phyloP scores from a whole-genome alignment of 1,140 invertebrate genomes.

The Rhopalosiphum padi region DNA sequence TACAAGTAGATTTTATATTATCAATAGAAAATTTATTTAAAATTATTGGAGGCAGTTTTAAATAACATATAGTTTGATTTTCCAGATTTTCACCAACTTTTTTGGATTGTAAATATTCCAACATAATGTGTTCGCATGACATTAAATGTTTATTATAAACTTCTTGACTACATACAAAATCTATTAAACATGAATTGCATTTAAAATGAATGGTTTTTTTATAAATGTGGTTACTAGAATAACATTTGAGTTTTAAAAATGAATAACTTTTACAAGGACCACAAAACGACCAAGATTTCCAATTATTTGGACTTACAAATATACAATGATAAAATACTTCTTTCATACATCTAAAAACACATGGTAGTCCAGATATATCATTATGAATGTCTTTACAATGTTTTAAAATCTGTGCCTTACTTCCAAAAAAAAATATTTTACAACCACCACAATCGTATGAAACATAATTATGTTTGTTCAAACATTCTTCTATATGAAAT shows the following conservation, averaged over 20 bases:
- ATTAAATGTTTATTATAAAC: constrained; percentile 38
- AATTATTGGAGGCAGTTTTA: constrained; percentile 38
- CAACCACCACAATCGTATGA: constrained; percentile 50
- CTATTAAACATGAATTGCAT: constrained; percentile 43
- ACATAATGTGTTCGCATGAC: constrained; percentile 43
- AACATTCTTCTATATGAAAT: constrained; percentile 25
- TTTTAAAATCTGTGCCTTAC: constrained; percentile 24
- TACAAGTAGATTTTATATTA: constrained; percentile 24
- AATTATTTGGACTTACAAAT: background rate
- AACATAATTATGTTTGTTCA: constrained; percentile 1
- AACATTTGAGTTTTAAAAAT: background rate
- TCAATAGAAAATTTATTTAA: constrained; percentile 33
- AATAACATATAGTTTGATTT: background rate
- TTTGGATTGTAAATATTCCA: constrained; percentile 7
- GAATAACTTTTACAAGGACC: constrained; percentile 40
- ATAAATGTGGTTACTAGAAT: background rate
- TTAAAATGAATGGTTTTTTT: constrained; percentile 24
- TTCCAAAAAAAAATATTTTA: constrained; percentile 49
- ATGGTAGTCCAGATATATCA: background rate
- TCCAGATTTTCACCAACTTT: background rate
- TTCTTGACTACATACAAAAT: constrained; percentile 46
- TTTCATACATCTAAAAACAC: constrained; percentile 37
- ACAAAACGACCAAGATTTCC: constrained; percentile 28
- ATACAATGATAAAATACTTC: constrained; percentile 41
- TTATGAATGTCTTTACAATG: constrained; percentile 48